Base-by-base conservation (phyloP, 2,888 invertebrate genomes). In the Scrobipalpa costella region DNA sequence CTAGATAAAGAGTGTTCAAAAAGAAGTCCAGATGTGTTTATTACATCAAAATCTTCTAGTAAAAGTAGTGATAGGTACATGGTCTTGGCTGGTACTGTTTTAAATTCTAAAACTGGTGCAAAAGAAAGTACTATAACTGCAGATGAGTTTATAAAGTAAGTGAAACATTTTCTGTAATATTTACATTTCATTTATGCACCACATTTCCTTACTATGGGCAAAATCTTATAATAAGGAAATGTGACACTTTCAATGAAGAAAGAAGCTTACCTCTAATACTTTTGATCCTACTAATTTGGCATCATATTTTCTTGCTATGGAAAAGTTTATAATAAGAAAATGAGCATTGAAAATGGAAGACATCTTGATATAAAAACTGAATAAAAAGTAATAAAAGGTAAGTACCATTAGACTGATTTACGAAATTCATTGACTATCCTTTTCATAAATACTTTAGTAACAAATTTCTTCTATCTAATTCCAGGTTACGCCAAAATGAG, bases 51-150 rank as follows among this genome's bases (percentile, higher is more conserved):
- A 69, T 92, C 92, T 11, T 80, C 83, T 19, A 75, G 69, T 61
- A 75, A 70, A 57, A 66, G 73, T 63, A 68, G 73, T 7, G 71
- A 73, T 52, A 72, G 71, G 62, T 70, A 69, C 55, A 71, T 77
- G 38, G 73, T 92, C 44, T 69, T 93, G 6, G 94, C 94, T 81
- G 95, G 94, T 1, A 85, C 93, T 34, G 94, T 95, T 1, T 80
- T 93, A 34, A 94, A 94, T 89, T 80, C 85, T 7, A 83, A 85
- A 65, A 86, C 86, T n/a, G 92, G 93, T 65, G 77, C 80, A 27
- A 94, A 94, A 79, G 93, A 93, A 74, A 83, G 68, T 2, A 64
- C 65, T 47, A 74, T 92, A n/a, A 89, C 75, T 52, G 88, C 92
- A 66, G 77, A 86, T 49, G 88, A 92, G n/a, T 93, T 93, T 78